Percentiles rank a stretch among this genome's conserved stretches.
Evolutionary conservation across 2,888 invertebrate genomes (phyloP).

Genomic region (Taenaris catops): DNA sequence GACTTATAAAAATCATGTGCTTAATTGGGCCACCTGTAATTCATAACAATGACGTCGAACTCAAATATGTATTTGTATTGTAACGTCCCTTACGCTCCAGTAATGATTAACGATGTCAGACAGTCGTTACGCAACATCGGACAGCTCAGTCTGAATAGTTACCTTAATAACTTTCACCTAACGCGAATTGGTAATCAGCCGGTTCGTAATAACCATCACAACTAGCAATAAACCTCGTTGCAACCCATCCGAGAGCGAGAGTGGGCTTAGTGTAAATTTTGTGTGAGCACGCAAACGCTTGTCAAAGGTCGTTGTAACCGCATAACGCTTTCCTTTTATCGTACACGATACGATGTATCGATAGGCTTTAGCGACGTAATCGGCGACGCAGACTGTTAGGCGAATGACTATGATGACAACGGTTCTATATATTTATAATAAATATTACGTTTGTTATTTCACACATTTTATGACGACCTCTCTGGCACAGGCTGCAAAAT

Average conservation of each 20-base stretch:
- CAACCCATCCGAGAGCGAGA: constrained; percentile 48
- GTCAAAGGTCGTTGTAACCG: constrained; percentile 31
- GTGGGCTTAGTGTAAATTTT: constrained; percentile 63
- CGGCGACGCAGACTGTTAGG: neutral
- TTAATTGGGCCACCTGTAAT: no score
- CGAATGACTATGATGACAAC: no score
- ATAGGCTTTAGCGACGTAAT: constrained; percentile 1
- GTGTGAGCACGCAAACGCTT: constrained; percentile 61
- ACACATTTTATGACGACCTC: no score
- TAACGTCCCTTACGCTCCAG: constrained; percentile 10
- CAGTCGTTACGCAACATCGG: constrained; percentile 17
- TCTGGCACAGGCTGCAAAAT: no score
- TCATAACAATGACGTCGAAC: neutral
- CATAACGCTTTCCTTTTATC: constrained; percentile 49
- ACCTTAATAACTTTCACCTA: constrained; percentile 59
- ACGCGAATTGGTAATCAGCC: constrained; percentile 51
- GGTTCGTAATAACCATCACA: constrained; percentile 52
- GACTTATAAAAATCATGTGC: no score
- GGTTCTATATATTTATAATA: no score
- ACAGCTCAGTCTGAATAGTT: constrained; percentile 25
- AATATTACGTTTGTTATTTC: no score
- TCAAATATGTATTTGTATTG: neutral
- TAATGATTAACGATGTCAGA: constrained; percentile 19
- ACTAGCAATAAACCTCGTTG: constrained; percentile 41
- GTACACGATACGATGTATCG: constrained; percentile 4